Evolutionary conservation across 2,113 vertebrate genomes (phyloP), one percentile per base, ranked within the genome.

Genomic region (Capra hircus): DNA sequence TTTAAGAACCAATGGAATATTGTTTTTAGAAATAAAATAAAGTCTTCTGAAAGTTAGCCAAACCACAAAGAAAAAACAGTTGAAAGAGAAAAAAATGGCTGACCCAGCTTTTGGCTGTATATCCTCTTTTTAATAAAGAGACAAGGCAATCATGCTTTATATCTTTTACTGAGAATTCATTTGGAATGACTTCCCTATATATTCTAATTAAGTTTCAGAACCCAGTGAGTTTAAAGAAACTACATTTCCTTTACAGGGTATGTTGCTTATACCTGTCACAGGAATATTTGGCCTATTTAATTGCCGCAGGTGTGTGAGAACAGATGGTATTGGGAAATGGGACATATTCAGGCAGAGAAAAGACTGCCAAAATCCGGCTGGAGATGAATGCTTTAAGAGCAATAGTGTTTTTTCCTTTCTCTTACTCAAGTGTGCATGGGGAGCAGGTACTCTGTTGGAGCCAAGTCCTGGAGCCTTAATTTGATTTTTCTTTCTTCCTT

Each of bases 221-320:
- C 62, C 52, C 40, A 62, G 45, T 45, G n/a, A 93, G 13, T 95
- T 85, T 93, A 84, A 88, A 89, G 80, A 81, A 92, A 57, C 40
- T 45, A 27, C 16, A 27, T 89, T 81, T 95, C 85, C 87, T 96
- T 84, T 40, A 12, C 3, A 9, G 78, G 55, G 12, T 19, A 13
- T 71, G 67, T 62, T 87, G 81, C 81, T 67, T 52, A 55, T 21
- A 77, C 91, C 85, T 77, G 64, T 86, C 59, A 3, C 33, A n/a
- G 53, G 80, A 90, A 60, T 1, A 17, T 43, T 45, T 94, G 94
- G 94, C 92, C 95, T 88, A 48, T 77, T 95, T 90, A 90, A 82
- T 88, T 93, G 81, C 27, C 6, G 16, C 97, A 95, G 93, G 94
- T 95, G 91, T 96, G 43, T 89, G 53, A 82, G 53, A 94, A 90